Percentiles rank a stretch among this genome's conserved stretches.
These are phyloP conservation scores for Catalaphyllia jardinei DNA, from an alignment of 64 coral and sea anemone species.

Conservation along the genomic window DNA sequence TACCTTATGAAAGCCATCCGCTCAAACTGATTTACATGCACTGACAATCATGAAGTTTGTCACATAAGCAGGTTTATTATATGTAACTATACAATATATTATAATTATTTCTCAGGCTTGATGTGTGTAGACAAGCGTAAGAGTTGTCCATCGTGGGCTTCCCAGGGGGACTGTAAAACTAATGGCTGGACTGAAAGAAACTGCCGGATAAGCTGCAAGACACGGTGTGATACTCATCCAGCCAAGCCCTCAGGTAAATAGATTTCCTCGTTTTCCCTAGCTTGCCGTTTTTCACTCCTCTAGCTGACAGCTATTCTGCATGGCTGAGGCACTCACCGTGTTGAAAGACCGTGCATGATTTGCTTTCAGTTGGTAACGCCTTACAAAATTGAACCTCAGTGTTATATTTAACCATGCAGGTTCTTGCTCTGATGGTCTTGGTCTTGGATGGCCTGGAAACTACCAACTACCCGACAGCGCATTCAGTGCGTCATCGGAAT, in stretches of 20 bases:
- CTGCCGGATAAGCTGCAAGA: conserved; percentile 66
- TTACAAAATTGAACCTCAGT: too few relatives aligned
- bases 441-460: conserved; percentile 70
- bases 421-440: conserved; percentile 37
- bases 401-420: neutral
- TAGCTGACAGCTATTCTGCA: too few relatives aligned
- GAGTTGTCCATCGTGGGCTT: conserved; percentile 38
- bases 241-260: conserved; percentile 52
- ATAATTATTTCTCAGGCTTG: conserved; percentile 16
- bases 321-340: too few relatives aligned
- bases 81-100: too few relatives aligned
- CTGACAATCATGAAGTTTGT: too few relatives aligned
- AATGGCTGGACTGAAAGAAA: conserved; percentile 51
- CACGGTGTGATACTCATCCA: conserved; percentile 57
- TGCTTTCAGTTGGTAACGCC: too few relatives aligned
- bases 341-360: too few relatives aligned
- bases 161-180: conserved; percentile 38
- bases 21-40: too few relatives aligned
- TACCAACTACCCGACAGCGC: conserved; percentile 47
- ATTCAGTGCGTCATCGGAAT: conserved; percentile 50
- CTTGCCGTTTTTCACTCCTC: too few relatives aligned
- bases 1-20: too few relatives aligned
- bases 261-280: too few relatives aligned
- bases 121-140: conserved; percentile 44
- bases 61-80: too few relatives aligned